Conservation (phyloP, 2,888 invertebrate genomes). For the Microplitis manilae region DNA sequence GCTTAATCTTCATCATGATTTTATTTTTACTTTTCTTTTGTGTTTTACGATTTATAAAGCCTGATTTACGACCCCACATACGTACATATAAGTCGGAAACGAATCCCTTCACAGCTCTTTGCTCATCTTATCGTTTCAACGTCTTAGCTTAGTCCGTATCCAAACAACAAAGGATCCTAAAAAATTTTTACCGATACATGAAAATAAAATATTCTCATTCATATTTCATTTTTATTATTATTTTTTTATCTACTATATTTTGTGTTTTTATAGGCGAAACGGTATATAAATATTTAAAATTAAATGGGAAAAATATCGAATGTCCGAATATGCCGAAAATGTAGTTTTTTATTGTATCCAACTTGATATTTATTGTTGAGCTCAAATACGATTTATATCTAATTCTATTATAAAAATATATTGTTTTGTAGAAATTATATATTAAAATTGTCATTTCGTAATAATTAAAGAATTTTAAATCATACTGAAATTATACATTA, state of each 20-base stretch:
- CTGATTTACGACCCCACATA: conserved; percentile 37
- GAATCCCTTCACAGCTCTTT: conserved; percentile 30
- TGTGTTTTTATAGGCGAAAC: neutral
- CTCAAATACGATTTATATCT: neutral
- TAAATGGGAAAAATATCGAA: neutral
- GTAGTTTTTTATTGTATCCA: no score
- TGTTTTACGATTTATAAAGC: conserved; percentile 44
- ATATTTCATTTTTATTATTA: conserved; percentile 23
- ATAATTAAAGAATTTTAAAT: no score
- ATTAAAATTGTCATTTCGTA: no score
- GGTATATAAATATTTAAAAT: neutral
- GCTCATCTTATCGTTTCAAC: conserved; percentile 34
- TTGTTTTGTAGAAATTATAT: neutral
- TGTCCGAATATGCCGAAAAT: neutral
- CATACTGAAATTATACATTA: no score
- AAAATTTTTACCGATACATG: conserved; percentile 31
- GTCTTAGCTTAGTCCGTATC: conserved; percentile 24
- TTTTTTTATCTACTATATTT: neutral
- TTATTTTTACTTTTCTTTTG: neutral
- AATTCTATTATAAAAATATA: neutral
- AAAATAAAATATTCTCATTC: conserved; percentile 22
- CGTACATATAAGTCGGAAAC: conserved; percentile 35
- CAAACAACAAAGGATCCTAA: neutral
- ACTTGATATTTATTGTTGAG: no score
- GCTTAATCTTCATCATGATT: conserved; percentile 10